Base-by-base conservation (phyloP, 2,113 vertebrate genomes). In the Anhinga rufa region DNA sequence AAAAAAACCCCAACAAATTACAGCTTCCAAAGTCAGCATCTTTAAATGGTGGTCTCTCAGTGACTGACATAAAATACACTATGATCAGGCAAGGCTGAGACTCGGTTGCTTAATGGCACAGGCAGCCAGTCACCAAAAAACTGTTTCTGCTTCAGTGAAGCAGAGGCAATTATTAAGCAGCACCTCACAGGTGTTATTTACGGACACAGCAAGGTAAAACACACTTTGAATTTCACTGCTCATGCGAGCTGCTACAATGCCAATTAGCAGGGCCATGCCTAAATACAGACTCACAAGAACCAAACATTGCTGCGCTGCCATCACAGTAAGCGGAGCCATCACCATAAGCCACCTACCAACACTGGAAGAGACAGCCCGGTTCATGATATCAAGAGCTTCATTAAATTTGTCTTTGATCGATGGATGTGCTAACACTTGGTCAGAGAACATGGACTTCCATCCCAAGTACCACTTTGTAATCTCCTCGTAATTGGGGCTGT, bases 391-490 rank as follows among this genome's bases (percentile, higher is more conserved):
- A 6, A 99, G 98, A 7, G 99, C 99, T 88, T 99, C 99, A 0
- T 99, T 99, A 82, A 99, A 99, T 82, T 99, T 99, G 91, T 99
- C 99, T 96, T 99, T 99, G 97, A 99, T 97, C 1, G 99, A 98
- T 0, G 99, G 98, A 69, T 99, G 99, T 9, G 99, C 98, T 93
- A 99, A 84, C 90, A 99, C 98, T 54, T 98, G 97, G 82, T 99
- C 99, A 17, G 99, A 99, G 96, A 99, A 99, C 98, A 99, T 99
- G 90, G 98, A 98, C 95, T 99, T 99, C 99, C 99, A 99, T 19
- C 99, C 99, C 83, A 99, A 97, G 97, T 99, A 99, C 99, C 99
- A 99, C 97, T 99, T 99, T 0, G 99, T 99, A 87, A 99, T 99
- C 98, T 99, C 99, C 84, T 99, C 99, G 0, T 99, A 99, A 91